Evolutionary conservation across 2,888 invertebrate genomes (phyloP).

Genomic region (Phanerotoma sp.): DNA sequence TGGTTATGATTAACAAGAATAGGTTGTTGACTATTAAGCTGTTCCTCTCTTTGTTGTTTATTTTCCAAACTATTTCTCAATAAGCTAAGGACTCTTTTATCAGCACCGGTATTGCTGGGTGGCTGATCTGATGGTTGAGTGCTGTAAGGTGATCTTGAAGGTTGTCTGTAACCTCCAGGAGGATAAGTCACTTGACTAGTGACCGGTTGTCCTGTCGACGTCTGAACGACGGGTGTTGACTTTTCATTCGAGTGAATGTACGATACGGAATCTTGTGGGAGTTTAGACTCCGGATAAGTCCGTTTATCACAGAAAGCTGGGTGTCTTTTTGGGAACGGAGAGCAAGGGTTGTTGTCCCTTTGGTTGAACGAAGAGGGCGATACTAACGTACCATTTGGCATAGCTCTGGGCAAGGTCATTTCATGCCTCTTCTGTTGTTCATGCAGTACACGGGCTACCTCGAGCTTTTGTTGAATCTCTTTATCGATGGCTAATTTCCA

Average conservation of each 20-base stretch:
- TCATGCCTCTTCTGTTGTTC: slow-evolving; percentile 47
- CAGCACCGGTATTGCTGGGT: slow-evolving; percentile 60
- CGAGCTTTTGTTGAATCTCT: slow-evolving; percentile 61
- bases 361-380: slow-evolving; percentile 42
- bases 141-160: slow-evolving; percentile 43
- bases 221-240: slow-evolving; percentile 16
- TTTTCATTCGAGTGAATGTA: slow-evolving; percentile 30
- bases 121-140: slow-evolving; percentile 33
- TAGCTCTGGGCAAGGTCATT: slow-evolving; percentile 38
- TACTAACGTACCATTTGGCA: slow-evolving; percentile 45
- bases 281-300: slow-evolving; percentile 40
- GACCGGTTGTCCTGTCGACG: slow-evolving; percentile 35
- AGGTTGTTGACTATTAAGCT: slow-evolving; percentile 50
- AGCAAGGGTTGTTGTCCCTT: slow-evolving; percentile 38
- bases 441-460: slow-evolving; percentile 41
- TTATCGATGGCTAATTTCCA: slow-evolving; percentile 62
- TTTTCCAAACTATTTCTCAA: slow-evolving; percentile 72
- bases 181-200: slow-evolving; percentile 34
- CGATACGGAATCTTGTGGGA: slow-evolving; percentile 37
- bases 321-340: slow-evolving; percentile 33
- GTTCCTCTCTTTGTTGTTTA: slow-evolving; percentile 57
- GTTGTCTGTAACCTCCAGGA: slow-evolving; percentile 37
- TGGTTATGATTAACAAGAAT: slow-evolving; percentile 50
- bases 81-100: slow-evolving; percentile 71
- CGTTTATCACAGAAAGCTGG: slow-evolving; percentile 52